Evolutionary conservation across 2,113 vertebrate genomes (phyloP).

Genomic region (Amphiprion ocellaris): DNA sequence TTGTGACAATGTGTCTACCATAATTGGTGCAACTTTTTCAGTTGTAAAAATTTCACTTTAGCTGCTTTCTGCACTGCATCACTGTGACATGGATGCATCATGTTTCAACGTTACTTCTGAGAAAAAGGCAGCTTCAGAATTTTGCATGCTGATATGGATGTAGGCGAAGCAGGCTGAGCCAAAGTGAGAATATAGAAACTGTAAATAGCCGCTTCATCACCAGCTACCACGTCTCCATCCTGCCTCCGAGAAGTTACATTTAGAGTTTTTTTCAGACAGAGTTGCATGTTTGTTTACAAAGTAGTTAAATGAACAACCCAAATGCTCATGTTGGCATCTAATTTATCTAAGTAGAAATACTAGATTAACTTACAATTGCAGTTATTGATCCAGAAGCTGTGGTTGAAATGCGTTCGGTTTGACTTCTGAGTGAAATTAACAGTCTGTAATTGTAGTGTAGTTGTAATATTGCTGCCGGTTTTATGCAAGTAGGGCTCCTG

Average conservation of each 20-base stretch:
- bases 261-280: too few relatives aligned
- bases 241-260: background rate
- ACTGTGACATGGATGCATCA: background rate
- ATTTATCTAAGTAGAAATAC: too few relatives aligned
- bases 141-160: background rate
- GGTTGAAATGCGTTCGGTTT: background rate
- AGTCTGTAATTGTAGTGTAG: background rate
- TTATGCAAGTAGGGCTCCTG: slow-evolving; percentile 1
- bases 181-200: slow-evolving; percentile 4
- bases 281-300: too few relatives aligned
- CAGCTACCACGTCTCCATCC: background rate
- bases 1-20: background rate
- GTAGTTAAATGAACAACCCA: too few relatives aligned
- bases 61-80: background rate
- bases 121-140: background rate
- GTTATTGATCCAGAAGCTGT: slow-evolving; percentile 20
- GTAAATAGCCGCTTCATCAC: background rate
- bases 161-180: background rate
- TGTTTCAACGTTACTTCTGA: background rate
- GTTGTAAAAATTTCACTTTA: too few relatives aligned
- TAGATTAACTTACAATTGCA: background rate
- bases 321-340: too few relatives aligned
- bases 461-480: background rate
- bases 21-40: background rate
- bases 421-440: slow-evolving; percentile 11